Percentiles rank a stretch among this genome's conserved stretches.
Evolutionary conservation across 30 jellyfish, hydroid and myxozoan species (phyloP).

Genomic region (Aurelia sp.): DNA sequence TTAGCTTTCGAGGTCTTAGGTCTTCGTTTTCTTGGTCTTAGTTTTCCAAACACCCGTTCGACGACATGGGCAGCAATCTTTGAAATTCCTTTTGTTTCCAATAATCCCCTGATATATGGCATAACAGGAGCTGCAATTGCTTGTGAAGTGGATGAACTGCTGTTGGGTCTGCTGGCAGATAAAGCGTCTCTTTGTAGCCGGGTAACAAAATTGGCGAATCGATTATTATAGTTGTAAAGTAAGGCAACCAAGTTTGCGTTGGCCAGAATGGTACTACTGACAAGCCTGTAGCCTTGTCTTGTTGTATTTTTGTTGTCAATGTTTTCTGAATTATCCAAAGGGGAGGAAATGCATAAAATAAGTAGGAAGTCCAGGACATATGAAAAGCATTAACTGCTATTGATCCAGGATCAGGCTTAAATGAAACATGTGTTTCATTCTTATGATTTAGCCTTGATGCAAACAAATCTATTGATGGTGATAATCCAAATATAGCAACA

Average conservation of each 20-base stretch:
- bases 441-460: too few relatives aligned
- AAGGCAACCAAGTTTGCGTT: conserved; percentile 67
- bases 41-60: too few relatives aligned
- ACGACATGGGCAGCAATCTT: not conserved
- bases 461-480: too few relatives aligned
- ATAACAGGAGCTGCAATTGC: conserved; percentile 18
- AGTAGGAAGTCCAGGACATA: too few relatives aligned
- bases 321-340: conserved; percentile 39
- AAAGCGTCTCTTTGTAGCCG: not conserved
- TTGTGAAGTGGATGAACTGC: conserved; percentile 12
- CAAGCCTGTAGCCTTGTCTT: conserved; percentile 59
- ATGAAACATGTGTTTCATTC: too few relatives aligned
- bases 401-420: too few relatives aligned
- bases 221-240: conserved; percentile 10
- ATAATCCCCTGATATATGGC: conserved; percentile 47
- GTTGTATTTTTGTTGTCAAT: conserved; percentile 28
- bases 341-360: conserved; percentile 68
- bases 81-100: conserved; percentile 10
- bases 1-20: too few relatives aligned
- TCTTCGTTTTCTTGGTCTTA: too few relatives aligned
- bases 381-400: too few relatives aligned
- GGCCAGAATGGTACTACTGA: conserved; percentile 79
- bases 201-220: conserved; percentile 13
- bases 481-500: not conserved
- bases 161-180: conserved; percentile 28